These are phyloP conservation scores for Nemotelus nigrinus DNA, from an alignment of 2,888 invertebrate species.

Conservation along the genomic window DNA sequence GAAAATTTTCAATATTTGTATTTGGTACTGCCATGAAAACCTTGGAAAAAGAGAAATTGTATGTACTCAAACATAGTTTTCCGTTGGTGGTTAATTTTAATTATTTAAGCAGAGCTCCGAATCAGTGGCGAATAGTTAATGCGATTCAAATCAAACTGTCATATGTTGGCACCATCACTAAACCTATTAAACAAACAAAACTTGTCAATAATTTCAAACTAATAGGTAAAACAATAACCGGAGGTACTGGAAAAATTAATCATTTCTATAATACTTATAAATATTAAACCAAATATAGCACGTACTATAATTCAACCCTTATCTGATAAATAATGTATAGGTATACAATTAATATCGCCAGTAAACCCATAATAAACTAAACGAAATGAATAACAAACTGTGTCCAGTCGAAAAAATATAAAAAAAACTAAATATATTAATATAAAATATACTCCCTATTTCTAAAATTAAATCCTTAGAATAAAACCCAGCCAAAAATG, in stretches of 20 bases:
- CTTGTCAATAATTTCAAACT: slow-evolving; percentile 68
- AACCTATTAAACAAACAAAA: slow-evolving; percentile 67
- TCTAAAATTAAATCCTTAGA: slow-evolving; percentile 74
- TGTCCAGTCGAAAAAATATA: slow-evolving; percentile 70
- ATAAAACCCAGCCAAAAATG: slow-evolving; percentile 74
- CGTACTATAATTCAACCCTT: slow-evolving; percentile 55
- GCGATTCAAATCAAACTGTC: too few relatives aligned
- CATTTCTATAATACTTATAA: slow-evolving; percentile 68
- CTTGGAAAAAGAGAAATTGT: too few relatives aligned
- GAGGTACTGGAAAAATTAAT: slow-evolving; percentile 67
- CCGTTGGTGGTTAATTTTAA: too few relatives aligned
- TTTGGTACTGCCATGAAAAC: too few relatives aligned
- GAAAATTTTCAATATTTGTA: too few relatives aligned
- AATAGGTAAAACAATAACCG: slow-evolving; percentile 68
- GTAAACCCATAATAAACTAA: slow-evolving; percentile 69
- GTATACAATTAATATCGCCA: slow-evolving; percentile 66
- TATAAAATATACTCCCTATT: slow-evolving; percentile 66
- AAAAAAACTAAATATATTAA: slow-evolving; percentile 69
- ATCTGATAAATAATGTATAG: slow-evolving; percentile 62
- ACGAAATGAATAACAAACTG: slow-evolving; percentile 69
- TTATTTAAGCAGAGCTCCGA: too few relatives aligned
- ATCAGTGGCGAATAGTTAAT: too few relatives aligned
- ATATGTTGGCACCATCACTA: slow-evolving; percentile 48
- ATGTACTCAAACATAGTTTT: too few relatives aligned
- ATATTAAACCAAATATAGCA: slow-evolving; percentile 61